Percentiles rank a stretch among this genome's conserved stretches.
These are phyloP conservation scores for Nephrotoma guestfalica DNA, from an alignment of 2,888 invertebrate genomes.

Conservation along the genomic window DNA sequence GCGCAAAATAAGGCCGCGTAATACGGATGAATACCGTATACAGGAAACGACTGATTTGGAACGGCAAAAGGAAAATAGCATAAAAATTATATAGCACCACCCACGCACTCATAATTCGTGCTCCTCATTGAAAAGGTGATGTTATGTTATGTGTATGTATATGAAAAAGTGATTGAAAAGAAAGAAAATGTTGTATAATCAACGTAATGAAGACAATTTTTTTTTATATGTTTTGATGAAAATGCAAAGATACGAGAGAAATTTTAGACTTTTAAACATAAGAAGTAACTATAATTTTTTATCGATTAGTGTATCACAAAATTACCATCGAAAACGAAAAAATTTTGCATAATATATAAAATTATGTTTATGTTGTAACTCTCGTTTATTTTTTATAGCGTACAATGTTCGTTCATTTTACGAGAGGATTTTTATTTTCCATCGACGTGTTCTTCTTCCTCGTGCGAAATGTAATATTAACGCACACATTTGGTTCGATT, in stretches of 20 bases:
- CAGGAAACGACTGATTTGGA: background rate
- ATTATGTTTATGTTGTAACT: background rate
- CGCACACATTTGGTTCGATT: background rate
- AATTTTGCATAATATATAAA: background rate
- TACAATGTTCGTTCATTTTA: background rate
- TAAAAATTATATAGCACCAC: background rate
- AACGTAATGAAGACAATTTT: background rate
- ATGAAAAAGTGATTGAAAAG: background rate
- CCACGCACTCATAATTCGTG: background rate
- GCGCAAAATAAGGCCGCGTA: background rate
- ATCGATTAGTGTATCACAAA: background rate
- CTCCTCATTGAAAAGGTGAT: background rate
- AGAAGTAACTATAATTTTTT: background rate
- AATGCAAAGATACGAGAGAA: background rate
- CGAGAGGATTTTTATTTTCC: background rate
- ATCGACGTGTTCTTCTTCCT: background rate
- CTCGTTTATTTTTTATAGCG: background rate
- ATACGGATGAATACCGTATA: background rate
- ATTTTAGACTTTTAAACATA: background rate
- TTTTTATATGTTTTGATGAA: background rate
- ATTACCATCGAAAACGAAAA: background rate
- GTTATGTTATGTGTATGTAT: background rate
- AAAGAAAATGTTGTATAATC: background rate
- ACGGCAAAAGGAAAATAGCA: background rate
- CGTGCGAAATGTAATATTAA: background rate